Base-by-base conservation (phyloP, 2,888 invertebrate species). In the Marronus borbonicus region DNA sequence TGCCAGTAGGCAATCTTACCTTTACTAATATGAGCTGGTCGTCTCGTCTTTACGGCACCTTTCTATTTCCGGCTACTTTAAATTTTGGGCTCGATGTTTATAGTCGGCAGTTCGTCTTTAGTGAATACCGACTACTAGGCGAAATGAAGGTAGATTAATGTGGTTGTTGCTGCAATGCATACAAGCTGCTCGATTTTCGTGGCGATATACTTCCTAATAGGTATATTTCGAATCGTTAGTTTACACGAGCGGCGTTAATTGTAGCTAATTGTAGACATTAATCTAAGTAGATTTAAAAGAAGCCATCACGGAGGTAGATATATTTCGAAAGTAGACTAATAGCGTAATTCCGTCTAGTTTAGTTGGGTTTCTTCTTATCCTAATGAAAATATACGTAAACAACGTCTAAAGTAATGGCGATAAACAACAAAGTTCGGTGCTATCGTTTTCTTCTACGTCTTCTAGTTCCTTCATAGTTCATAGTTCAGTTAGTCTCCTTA, bases 1-100 rank as follows among this genome's bases (percentile, higher is more conserved):
- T 36, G 8, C 39, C 17, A 52, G 49, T 55, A 70, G 70, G 24
- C 28, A 52, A 70, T 20, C 24, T 44, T 68, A 68, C 72, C 62
- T 72, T 36, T 24, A 62, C 39, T 12, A 44, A 39, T 20, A 17
- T 14, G 31, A 17, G 50, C 5, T 50, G 50, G 28, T 28, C 68
- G 68, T 68, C 68, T 68, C 68, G 50, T 68, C 68, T 68, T 68
- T 31, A 52, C 24, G 68, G 68, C 68, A 68, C 68, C 68, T 68
- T 20, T 17, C 68, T 49, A 68, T 49, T 75, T 75, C 75, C 75
- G 50, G 75, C 75, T 64, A 75, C 50, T 75, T 75, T 49, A 75
- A 49, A 60, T 75, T 74, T 74, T 60, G 50, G 49, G 55, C 55
- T 36, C 72, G 20, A 65, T 39, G 39, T 65, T 65, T 65, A 65